phyloP scores from a whole-genome alignment of 2,113 vertebrate genomes.

The Cynoglossus semilaevis region DNA sequence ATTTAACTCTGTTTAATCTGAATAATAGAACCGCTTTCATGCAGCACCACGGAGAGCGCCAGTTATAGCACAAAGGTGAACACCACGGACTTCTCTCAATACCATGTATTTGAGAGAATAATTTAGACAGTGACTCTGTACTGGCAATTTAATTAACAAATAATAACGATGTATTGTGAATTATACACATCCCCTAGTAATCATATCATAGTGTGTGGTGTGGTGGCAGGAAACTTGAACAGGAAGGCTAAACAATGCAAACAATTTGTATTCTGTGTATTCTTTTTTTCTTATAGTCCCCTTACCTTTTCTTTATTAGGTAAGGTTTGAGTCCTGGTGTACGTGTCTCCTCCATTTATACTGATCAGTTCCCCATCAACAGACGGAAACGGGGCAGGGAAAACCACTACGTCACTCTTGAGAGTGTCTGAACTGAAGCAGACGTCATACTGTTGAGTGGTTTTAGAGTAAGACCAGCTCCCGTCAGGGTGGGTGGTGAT shows the following conservation, averaged over 20 bases:
- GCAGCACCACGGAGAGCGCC: conserved; percentile 27
- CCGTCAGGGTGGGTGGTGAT: conserved; percentile 61
- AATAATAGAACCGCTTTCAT: neutral
- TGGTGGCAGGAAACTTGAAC: no score
- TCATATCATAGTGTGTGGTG: no score
- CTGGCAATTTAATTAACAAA: no score
- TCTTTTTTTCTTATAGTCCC: neutral
- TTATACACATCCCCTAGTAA: no score
- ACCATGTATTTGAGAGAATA: no score
- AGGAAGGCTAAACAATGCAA: no score
- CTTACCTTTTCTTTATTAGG: conserved; percentile 65
- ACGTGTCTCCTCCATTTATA: conserved; percentile 51
- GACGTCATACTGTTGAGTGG: conserved; percentile 61
- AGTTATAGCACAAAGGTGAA: no score
- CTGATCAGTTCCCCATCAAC: conserved; percentile 46
- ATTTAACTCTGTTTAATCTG: no score
- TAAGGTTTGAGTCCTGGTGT: conserved; percentile 57
- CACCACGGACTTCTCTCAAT: no score
- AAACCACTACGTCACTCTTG: conserved; percentile 50
- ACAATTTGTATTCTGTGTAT: no score
- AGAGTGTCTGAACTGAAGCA: conserved; percentile 62
- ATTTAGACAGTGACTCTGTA: no score
- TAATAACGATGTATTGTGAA: no score
- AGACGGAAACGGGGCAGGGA: conserved; percentile 30
- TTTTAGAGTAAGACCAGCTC: conserved; percentile 61